These are phyloP conservation scores for Periophthalmodon schlosseri DNA, from an alignment of 2,113 vertebrate genomes.

Conservation along the genomic window DNA sequence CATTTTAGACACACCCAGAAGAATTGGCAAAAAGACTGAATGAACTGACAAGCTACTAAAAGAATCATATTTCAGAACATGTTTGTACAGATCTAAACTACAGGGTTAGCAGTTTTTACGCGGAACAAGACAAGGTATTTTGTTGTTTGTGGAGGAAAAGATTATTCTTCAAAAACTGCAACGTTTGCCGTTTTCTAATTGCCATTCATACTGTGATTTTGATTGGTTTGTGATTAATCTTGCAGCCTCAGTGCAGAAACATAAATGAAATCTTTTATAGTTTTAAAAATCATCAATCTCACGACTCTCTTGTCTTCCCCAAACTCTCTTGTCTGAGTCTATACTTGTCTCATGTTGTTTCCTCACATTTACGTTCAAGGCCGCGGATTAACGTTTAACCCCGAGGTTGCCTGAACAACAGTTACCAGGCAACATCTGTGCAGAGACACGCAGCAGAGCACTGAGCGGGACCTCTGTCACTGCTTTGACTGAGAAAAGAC, in stretches of 20 bases:
- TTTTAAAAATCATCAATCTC: neutral
- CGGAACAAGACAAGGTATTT: no score
- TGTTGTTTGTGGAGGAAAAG: no score
- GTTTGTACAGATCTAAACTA: no score
- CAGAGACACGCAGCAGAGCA: constrained; percentile 26
- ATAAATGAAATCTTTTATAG: neutral
- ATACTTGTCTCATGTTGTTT: constrained; percentile 28
- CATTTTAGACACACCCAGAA: no score
- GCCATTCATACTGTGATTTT: no score
- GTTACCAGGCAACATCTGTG: constrained; percentile 61
- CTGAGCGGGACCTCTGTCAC: constrained; percentile 11
- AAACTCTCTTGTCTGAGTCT: constrained; percentile 19
- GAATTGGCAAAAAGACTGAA: no score
- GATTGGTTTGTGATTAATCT: no score
- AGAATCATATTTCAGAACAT: no score
- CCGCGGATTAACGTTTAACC: constrained; percentile 58
- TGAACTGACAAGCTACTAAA: no score
- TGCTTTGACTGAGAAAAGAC: neutral
- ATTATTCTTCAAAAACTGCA: no score
- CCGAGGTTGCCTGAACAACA: constrained; percentile 43
- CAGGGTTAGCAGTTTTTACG: no score
- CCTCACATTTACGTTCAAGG: constrained; percentile 40
- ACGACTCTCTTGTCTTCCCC: constrained; percentile 2
- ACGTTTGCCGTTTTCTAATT: no score
- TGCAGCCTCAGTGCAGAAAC: neutral